Evolutionary conservation across 2,888 invertebrate species (phyloP), one percentile per base, ranked within the genome.

Genomic region (Tridacna crocea): DNA sequence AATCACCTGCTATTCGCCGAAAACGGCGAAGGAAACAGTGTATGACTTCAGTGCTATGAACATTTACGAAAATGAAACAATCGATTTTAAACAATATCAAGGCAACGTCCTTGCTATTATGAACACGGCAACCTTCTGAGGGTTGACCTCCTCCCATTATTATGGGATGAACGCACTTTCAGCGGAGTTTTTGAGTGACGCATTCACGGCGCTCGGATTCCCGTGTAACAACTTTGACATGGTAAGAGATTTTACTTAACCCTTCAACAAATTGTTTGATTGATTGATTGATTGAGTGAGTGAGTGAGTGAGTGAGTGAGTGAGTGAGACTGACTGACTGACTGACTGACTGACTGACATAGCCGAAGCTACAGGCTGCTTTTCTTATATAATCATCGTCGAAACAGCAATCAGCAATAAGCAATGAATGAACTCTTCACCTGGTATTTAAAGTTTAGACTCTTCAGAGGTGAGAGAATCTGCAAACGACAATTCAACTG

Each of bases 101-200:
- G 87, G 88, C 12, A 77, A 88, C 24, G 88, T 89, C 13, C 88
- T 95, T 75, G 88, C 95, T 75, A 89, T 95, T n/a, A 94, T 94
- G 61, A 95, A 95, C 85, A 93, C 95, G 65, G 95, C 95, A 51
- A 95, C 95, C 82, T 95, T 93, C 94, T 95, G 95, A 95, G 94
- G 94, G 51, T 93, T 94, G 85, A 95, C 94, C 46, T 88, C 79
- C 17, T 36, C 92, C 87, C 95, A 95, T 83, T 95, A 95, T 88
- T 82, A 86, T 65, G 94, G 94, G 75, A 87, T 94, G 93, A 95
- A 95, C 94, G 95, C 94, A 94, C 94, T 95, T 48, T 93, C 94
- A 88, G 83, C 90, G 58, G 90, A 90, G 61, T 94, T 92, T 89
- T 88, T 89, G 72, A 89, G 92, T 47, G 36, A 80, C 61, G 81